Evolutionary conservation across 2,797 vertebrate species (phyloP).

Genomic region (Zenarchopterus dispar): DNA sequence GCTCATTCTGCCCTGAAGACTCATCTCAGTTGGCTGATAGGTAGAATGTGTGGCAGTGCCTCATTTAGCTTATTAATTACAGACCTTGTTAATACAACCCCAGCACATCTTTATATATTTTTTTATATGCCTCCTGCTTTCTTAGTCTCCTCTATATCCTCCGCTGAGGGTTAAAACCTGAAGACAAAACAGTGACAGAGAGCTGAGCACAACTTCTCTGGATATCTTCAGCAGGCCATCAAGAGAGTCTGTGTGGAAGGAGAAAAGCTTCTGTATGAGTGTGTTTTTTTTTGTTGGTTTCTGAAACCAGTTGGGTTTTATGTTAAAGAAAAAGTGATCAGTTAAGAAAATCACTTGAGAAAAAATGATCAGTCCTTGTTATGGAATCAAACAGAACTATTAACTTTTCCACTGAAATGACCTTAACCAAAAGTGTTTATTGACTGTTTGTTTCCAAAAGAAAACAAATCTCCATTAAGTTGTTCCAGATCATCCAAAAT

Average conservation of each 20-base stretch:
- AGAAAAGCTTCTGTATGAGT: constrained; percentile 42
- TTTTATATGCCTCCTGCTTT: constrained; percentile 17
- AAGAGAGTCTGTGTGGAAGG: constrained; percentile 15
- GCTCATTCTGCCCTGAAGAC: constrained; percentile 48
- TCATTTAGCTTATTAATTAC: constrained; percentile 60
- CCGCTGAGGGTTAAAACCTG: constrained; percentile 10
- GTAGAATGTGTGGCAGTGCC: constrained; percentile 44
- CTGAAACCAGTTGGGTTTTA: not conserved
- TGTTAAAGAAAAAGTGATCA: not conserved
- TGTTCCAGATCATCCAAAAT: too few relatives aligned
- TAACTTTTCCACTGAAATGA: too few relatives aligned
- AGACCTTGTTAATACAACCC: constrained; percentile 45
- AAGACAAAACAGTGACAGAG: constrained; percentile 12
- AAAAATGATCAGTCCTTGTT: too few relatives aligned
- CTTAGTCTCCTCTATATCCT: not conserved
- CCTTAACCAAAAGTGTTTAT: too few relatives aligned
- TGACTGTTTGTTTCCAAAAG: too few relatives aligned
- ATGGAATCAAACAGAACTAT: too few relatives aligned
- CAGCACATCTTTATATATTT: constrained; percentile 13
- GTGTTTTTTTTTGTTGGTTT: constrained; percentile 42
- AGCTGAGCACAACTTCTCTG: constrained; percentile 5
- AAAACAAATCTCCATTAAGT: too few relatives aligned
- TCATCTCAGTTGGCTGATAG: constrained; percentile 57
- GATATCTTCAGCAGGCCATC: constrained; percentile 15
- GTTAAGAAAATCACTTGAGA: too few relatives aligned